Percentiles rank a stretch among this genome's conserved stretches.
Evolutionary conservation across 2,113 vertebrate genomes (phyloP).

Genomic region (Lepisosteus oculatus): DNA sequence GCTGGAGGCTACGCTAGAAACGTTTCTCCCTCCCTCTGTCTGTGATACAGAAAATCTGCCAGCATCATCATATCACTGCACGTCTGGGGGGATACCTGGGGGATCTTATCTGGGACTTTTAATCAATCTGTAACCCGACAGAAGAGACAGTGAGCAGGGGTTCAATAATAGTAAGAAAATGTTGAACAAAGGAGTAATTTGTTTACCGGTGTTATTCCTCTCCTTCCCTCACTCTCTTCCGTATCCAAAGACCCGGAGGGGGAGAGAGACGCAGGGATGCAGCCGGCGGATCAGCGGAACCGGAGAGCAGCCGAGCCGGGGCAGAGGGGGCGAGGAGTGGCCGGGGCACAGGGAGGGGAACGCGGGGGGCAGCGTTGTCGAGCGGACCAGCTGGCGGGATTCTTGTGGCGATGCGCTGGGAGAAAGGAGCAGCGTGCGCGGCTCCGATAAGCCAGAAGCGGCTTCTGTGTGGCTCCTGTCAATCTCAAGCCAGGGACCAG

Average conservation of each 20-base stretch:
- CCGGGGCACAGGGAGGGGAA: not conserved
- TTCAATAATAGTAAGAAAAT: not conserved
- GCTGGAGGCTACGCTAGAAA: not conserved
- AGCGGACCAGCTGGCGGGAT: not conserved
- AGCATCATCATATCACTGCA: too few species aligned
- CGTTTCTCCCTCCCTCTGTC: too few species aligned
- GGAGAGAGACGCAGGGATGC: too few species aligned
- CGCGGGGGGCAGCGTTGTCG: not conserved
- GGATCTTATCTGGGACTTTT: constrained; percentile 9
- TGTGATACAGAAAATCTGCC: too few species aligned
- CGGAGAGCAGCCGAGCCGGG: not conserved
- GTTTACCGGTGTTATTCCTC: not conserved
- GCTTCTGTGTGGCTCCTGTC: not conserved
- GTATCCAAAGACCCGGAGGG: not conserved
- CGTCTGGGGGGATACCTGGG: constrained; percentile 3
- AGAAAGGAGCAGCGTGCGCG: not conserved
- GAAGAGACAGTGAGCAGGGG: not conserved
- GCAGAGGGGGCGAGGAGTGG: not conserved
- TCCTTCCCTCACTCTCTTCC: not conserved
- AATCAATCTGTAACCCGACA: constrained; percentile 10
- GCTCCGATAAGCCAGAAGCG: not conserved
- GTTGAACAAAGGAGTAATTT: not conserved
- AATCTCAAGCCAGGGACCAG: not conserved
- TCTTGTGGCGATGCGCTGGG: not conserved
- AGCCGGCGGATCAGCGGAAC: too few species aligned